Base-by-base conservation (phyloP, 2,888 invertebrate genomes). In the Carterocephalus palaemon region DNA sequence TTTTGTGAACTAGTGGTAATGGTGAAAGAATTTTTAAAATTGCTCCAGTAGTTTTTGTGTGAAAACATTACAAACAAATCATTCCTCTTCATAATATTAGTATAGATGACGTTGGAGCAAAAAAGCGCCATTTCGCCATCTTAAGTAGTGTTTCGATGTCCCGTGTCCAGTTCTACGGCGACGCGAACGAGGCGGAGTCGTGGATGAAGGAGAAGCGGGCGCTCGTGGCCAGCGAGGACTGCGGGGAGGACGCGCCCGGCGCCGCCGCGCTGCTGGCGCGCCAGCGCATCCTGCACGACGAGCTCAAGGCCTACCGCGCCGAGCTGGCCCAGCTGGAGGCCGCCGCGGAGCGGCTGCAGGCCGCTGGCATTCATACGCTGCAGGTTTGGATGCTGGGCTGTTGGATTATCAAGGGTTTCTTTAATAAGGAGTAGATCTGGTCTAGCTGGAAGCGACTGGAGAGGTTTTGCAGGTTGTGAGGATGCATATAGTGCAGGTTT, bases 151-250 rank as follows among this genome's bases (percentile, higher is more conserved):
- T n/a, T n/a, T n/a, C n/a, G n/a, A n/a, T n/a, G n/a, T n/a, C n/a
- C n/a, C n/a, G n/a, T n/a, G n/a, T n/a, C n/a, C 71, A 92, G 90
- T 98, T 97, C 85, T 97, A 97, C 75, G 95, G 97, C 0, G 99
- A 99, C 78, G 97, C 98, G 0, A 98, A 99, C 80, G 99, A 99
- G 69, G 95, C 97, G 0, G 98, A 99, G 62, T 97, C 97, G 0
- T 99, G 98, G 97, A 91, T 98, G 84, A 95, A 95, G 57, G 99
- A 99, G 76, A 97, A 97, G 80, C 93, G 96, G 79, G 94, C 97
- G 0, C 88, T 99, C 23, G 95, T 97, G 7, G 91, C 92, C 6
- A 95, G 96, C 0, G 91, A 91, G 37, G 99, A 99, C 85, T 94
- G 93, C 66, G 99, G 99, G 1, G 91, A 92, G 8, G 98, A 98